Evolutionary conservation across 2,888 invertebrate genomes (phyloP).

Genomic region (Phyllotreta striolata): DNA sequence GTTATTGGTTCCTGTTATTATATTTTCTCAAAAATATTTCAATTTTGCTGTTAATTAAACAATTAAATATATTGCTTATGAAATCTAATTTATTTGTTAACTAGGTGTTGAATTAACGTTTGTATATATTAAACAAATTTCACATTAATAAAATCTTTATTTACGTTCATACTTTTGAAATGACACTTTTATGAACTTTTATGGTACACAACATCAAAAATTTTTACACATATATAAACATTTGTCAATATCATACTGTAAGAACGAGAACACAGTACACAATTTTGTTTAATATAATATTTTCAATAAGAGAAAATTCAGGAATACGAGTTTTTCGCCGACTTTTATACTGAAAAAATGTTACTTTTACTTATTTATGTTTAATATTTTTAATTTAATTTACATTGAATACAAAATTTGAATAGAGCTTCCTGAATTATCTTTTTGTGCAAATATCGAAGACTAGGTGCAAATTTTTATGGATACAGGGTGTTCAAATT

Average conservation of each 20-base stretch:
- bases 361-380: too few species aligned
- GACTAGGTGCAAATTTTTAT: conserved; percentile 30
- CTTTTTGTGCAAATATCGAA: conserved; percentile 28
- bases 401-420: neutral
- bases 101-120: too few species aligned
- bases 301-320: conserved; percentile 27
- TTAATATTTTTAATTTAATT: too few species aligned
- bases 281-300: conserved; percentile 25
- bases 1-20: neutral
- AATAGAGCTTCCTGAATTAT: conserved; percentile 23
- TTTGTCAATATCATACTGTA: conserved; percentile 29
- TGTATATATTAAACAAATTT: neutral
- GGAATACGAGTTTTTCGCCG: conserved; percentile 15
- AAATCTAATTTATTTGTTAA: too few species aligned
- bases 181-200: conserved; percentile 38
- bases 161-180: conserved; percentile 37
- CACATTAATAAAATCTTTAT: conserved; percentile 40
- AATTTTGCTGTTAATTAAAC: conserved; percentile 13
- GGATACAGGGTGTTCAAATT: conserved; percentile 18
- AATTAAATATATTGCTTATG: too few species aligned
- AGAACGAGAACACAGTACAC: conserved; percentile 36
- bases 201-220: conserved; percentile 41
- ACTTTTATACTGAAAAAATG: neutral
- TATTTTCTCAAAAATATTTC: conserved; percentile 5
- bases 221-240: conserved; percentile 35